phyloP scores from a whole-genome alignment of 2,113 vertebrate genomes.

The Podocnemis expansa region DNA sequence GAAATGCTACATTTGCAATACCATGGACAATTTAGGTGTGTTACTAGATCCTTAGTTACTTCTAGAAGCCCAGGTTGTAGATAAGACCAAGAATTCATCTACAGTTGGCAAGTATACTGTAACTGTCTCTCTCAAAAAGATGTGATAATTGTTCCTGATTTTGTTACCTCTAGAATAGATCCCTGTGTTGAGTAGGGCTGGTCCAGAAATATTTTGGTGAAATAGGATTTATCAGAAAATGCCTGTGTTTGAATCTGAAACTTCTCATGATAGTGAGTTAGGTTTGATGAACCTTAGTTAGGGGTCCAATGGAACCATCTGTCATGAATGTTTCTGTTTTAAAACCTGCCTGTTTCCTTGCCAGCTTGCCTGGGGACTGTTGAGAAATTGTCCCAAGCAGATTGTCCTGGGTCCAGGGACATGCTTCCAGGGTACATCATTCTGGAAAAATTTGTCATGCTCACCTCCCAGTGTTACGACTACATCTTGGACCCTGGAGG shows the following conservation, averaged over 20 bases:
- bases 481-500: neutral
- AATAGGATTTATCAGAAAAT: too few species aligned
- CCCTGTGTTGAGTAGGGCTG: neutral
- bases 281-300: too few species aligned
- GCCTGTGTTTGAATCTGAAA: too few species aligned
- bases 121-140: neutral
- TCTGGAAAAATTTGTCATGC: neutral
- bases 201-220: neutral
- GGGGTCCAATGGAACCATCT: too few species aligned
- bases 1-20: neutral
- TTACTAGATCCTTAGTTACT: neutral
- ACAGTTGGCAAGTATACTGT: neutral
- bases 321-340: too few species aligned
- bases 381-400: too few species aligned
- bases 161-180: neutral
- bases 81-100: neutral
- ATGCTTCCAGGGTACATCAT: neutral
- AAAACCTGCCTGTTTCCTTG: too few species aligned
- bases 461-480: neutral
- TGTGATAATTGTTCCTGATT: neutral
- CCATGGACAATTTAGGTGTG: neutral
- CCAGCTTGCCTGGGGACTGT: too few species aligned
- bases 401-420: neutral
- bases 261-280: too few species aligned
- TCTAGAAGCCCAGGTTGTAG: neutral